Evolutionary conservation across 2,888 invertebrate species (phyloP).

Genomic region (Phragmatobia fuliginosa): DNA sequence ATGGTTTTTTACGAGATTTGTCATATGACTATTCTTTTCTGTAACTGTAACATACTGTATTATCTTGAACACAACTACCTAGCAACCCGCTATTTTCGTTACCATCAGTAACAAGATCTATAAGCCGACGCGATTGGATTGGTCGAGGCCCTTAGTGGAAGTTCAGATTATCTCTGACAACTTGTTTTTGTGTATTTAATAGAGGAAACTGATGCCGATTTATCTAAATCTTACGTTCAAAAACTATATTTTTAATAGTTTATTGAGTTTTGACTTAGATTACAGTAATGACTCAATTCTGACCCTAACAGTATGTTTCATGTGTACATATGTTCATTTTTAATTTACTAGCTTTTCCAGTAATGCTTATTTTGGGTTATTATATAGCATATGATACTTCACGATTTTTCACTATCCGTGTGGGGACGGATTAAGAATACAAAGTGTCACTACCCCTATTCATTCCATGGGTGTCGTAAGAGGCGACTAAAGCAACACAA

Average conservation of each 20-base stretch:
- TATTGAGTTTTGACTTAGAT: neutral
- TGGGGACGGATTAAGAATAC: too few relatives aligned
- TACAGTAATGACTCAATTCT: neutral
- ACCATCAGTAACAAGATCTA: constrained; percentile 35
- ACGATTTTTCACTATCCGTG: too few relatives aligned
- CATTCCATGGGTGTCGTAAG: too few relatives aligned
- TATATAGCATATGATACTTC: too few relatives aligned
- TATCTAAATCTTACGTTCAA: neutral
- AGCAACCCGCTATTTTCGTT: constrained; percentile 27
- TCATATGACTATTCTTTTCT: neutral
- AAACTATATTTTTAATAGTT: neutral
- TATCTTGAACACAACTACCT: constrained; percentile 13
- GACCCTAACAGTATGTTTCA: too few relatives aligned
- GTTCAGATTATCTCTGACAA: constrained; percentile 28
- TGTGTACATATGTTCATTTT: too few relatives aligned
- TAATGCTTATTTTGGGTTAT: too few relatives aligned
- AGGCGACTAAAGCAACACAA: too few relatives aligned
- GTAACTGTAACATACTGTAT: neutral
- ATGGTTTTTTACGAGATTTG: neutral
- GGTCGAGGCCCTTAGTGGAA: constrained; percentile 36
- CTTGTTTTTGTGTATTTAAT: constrained; percentile 23
- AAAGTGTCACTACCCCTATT: too few relatives aligned
- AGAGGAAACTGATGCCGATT: neutral
- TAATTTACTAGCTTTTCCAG: too few relatives aligned
- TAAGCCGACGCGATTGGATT: constrained; percentile 50